Evolutionary conservation across 2,113 vertebrate genomes (phyloP).

Genomic region (Opisthocomus hoazin): DNA sequence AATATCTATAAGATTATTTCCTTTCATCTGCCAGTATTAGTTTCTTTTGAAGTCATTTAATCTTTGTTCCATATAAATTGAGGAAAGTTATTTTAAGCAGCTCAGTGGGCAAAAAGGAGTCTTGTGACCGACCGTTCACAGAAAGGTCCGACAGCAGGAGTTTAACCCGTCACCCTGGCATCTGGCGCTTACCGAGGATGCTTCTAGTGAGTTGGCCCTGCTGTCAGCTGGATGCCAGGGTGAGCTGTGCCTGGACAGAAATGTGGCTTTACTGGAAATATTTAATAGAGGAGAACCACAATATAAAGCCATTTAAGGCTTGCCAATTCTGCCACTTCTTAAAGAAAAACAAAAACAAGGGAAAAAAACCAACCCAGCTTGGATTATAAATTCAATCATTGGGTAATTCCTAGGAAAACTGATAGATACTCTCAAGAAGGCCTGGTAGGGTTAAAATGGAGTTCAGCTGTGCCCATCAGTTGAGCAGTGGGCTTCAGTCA

Average conservation of each 20-base stretch:
- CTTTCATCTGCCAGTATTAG: conserved; percentile 69
- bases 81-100: conserved; percentile 71
- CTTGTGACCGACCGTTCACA: neutral
- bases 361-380: neutral
- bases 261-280: neutral
- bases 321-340: neutral
- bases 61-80: conserved; percentile 67
- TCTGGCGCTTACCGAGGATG: neutral
- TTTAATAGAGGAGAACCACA: neutral
- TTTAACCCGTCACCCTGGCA: neutral
- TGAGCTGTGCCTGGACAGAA: neutral
- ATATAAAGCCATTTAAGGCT: neutral
- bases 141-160: neutral
- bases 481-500: neutral
- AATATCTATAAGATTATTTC: conserved; percentile 70
- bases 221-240: neutral
- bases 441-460: neutral
- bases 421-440: neutral
- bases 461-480: neutral
- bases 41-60: conserved; percentile 75
- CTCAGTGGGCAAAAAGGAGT: conserved; percentile 36
- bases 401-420: neutral
- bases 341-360: neutral
- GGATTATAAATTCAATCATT: neutral
- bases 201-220: neutral